Percentiles rank a stretch among this genome's conserved stretches.
phyloP scores from a whole-genome alignment of 2,797 vertebrate genomes.

The Craterocephalus amniculus region DNA sequence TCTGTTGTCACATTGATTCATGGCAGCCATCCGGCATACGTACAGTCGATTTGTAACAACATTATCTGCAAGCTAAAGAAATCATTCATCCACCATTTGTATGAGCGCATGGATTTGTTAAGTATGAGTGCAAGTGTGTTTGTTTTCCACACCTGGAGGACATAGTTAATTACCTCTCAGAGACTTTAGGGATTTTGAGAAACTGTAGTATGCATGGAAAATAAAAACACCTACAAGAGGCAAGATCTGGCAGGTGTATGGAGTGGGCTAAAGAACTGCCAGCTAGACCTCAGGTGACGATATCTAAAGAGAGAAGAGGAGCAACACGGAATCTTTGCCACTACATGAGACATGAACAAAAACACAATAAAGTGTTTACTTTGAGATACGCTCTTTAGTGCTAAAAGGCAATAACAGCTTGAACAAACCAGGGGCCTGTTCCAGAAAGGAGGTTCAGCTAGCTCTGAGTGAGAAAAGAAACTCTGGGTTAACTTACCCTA shows the following conservation, averaged over 20 bases:
- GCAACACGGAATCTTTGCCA: slow-evolving; percentile 18
- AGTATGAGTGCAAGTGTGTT: slow-evolving; percentile 16
- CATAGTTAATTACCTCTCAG: slow-evolving; percentile 38
- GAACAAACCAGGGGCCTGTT: too few species aligned
- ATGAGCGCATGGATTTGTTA: slow-evolving; percentile 31
- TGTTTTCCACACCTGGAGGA: slow-evolving; percentile 41
- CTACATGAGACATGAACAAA: slow-evolving; percentile 8
- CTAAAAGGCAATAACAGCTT: slow-evolving; percentile 40
- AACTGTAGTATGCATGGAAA: slow-evolving; percentile 23
- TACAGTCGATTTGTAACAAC: slow-evolving; percentile 69
- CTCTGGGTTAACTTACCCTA: too few species aligned
- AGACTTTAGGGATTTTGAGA: slow-evolving; percentile 36
- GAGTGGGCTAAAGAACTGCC: slow-evolving; percentile 18
- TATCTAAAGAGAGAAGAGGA: slow-evolving; percentile 20
- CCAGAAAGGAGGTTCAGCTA: too few species aligned
- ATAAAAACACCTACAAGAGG: slow-evolving; percentile 13
- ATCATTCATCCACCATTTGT: slow-evolving; percentile 48
- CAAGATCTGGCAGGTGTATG: slow-evolving; percentile 15
- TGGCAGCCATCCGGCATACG: slow-evolving; percentile 44
- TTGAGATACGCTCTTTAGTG: slow-evolving; percentile 22
- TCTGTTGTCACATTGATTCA: slow-evolving; percentile 75
- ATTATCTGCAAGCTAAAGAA: slow-evolving; percentile 59
- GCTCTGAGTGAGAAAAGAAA: too few species aligned
- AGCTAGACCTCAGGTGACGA: slow-evolving; percentile 29
- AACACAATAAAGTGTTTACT: slow-evolving; percentile 27